Evolutionary conservation across 2,113 vertebrate genomes (phyloP).

Genomic region (Nibea albiflora): DNA sequence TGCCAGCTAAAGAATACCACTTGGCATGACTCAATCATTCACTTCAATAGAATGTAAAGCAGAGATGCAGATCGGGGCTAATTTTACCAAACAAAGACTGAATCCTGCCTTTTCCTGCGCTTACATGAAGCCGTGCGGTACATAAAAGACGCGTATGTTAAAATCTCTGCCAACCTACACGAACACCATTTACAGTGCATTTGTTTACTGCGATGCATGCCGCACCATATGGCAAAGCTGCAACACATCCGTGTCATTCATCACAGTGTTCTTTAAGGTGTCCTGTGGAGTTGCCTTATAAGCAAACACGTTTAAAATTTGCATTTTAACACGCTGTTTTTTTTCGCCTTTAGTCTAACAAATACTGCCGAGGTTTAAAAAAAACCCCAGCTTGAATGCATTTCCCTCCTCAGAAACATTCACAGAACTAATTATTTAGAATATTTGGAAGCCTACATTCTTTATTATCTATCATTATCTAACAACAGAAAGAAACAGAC

Average conservation of each 20-base stretch:
- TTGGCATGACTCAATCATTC: not conserved
- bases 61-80: not conserved
- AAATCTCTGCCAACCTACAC: slow-evolving; percentile 2
- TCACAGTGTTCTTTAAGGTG: not conserved
- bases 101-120: not conserved
- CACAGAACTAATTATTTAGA: not conserved
- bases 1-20: not conserved
- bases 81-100: not conserved
- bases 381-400: not conserved
- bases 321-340: not conserved
- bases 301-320: not conserved
- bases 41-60: not conserved
- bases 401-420: not conserved
- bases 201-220: slow-evolving; percentile 9
- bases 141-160: not conserved
- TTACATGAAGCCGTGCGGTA: not conserved
- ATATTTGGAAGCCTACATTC: not conserved
- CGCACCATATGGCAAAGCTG: not conserved
- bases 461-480: too few species aligned
- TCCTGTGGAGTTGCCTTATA: not conserved
- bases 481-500: too few species aligned
- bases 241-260: not conserved
- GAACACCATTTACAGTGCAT: not conserved
- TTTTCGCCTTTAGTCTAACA: too few species aligned
- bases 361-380: not conserved